Percentiles rank a stretch among this genome's conserved stretches.
These are phyloP conservation scores for Dipus sagitta DNA, from an alignment of 2,797 vertebrate species.

Conservation along the genomic window DNA sequence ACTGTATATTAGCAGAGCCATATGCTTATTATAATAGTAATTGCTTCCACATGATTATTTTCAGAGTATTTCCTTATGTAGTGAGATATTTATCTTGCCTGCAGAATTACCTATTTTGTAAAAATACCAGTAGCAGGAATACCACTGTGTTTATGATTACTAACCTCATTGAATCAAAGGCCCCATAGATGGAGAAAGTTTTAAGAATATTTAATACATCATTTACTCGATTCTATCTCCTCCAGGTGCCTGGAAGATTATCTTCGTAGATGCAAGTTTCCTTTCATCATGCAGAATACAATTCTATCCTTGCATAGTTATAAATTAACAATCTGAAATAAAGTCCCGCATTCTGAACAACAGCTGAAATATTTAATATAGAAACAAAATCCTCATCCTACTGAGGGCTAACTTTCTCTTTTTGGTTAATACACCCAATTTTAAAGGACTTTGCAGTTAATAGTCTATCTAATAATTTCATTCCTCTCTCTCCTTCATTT, in stretches of 20 bases:
- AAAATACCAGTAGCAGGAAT: slow-evolving; percentile 70
- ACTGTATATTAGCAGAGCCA: slow-evolving; percentile 75
- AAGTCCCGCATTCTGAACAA: slow-evolving; percentile 64
- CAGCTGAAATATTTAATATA: slow-evolving; percentile 52
- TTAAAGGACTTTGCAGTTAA: slow-evolving; percentile 4
- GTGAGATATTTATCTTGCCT: slow-evolving; percentile 79
- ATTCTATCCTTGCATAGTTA: slow-evolving; percentile 72
- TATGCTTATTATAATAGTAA: slow-evolving; percentile 80
- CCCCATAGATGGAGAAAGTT: slow-evolving; percentile 75
- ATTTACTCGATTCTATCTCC: slow-evolving; percentile 79
- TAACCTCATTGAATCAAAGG: slow-evolving; percentile 80
- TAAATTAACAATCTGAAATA: slow-evolving; percentile 79
- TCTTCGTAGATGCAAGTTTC: slow-evolving; percentile 77
- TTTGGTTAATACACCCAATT: slow-evolving; percentile 19
- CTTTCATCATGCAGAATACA: slow-evolving; percentile 73
- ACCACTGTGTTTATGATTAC: slow-evolving; percentile 84
- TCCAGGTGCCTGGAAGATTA: slow-evolving; percentile 81
- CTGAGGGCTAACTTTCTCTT: slow-evolving; percentile 13
- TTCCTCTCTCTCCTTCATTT: background rate
- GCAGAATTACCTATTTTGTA: slow-evolving; percentile 78
- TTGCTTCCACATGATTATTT: slow-evolving; percentile 80
- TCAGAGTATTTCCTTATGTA: slow-evolving; percentile 71
- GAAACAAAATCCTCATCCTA: background rate
- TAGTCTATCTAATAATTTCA: background rate
- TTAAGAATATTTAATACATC: slow-evolving; percentile 81